These are phyloP conservation scores for Lutjanus campechanus DNA, from an alignment of 2,797 vertebrate genomes.

Conservation along the genomic window DNA sequence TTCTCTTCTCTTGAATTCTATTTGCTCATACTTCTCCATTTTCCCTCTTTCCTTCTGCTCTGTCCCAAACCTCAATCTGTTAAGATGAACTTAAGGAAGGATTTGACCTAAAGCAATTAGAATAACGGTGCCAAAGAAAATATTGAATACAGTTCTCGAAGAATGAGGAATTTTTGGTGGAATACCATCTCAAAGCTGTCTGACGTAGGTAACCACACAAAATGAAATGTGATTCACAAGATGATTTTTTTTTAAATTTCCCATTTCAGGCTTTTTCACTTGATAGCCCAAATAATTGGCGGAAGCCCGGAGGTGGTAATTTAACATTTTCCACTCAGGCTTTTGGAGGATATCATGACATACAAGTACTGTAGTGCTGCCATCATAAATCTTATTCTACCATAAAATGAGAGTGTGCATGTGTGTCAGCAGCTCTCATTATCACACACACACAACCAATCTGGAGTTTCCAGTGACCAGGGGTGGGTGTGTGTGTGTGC, in stretches of 20 bases:
- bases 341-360: slow-evolving; percentile 9
- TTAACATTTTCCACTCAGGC: slow-evolving; percentile 42
- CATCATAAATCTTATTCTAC: slow-evolving; percentile 29
- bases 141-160: slow-evolving; percentile 17
- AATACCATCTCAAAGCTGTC: background rate
- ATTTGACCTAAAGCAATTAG: slow-evolving; percentile 23
- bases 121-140: slow-evolving; percentile 30
- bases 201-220: slow-evolving; percentile 15
- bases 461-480: slow-evolving; percentile 42
- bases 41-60: background rate
- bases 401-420: slow-evolving; percentile 15
- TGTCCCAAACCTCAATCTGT: slow-evolving; percentile 12
- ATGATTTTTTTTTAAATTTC: slow-evolving; percentile 40
- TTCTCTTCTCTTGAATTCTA: slow-evolving; percentile 4
- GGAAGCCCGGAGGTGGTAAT: slow-evolving; percentile 11
- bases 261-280: slow-evolving; percentile 17
- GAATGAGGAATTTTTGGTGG: background rate
- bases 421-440: slow-evolving; percentile 19
- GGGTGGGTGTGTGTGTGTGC: slow-evolving; percentile 12
- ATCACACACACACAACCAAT: slow-evolving; percentile 29
- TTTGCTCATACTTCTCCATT: slow-evolving; percentile 1
- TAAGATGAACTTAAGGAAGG: slow-evolving; percentile 18
- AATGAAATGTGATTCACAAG: slow-evolving; percentile 26
- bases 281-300: slow-evolving; percentile 37
- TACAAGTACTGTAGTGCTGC: slow-evolving; percentile 18